Base-by-base conservation (phyloP, 2,113 vertebrate genomes). In the Sinocyclocheilus maitianheensis region DNA sequence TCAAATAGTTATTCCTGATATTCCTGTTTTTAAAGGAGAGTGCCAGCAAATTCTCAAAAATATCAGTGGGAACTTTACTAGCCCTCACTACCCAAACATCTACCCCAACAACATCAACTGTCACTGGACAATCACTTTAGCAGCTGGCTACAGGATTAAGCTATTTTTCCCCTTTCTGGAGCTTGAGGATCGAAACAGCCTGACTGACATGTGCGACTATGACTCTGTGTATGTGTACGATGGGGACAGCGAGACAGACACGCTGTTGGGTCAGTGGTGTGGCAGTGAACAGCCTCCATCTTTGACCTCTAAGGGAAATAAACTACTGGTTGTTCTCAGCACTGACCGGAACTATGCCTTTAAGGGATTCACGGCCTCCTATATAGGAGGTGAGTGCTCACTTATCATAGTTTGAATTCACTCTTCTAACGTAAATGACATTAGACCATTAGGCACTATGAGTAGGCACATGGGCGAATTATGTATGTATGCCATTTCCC, bases 91-190 rank as follows among this genome's bases (percentile, higher is more conserved):
- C 87, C 97, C 98, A 77, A 91, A 69, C 89, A 95, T 96, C 94
- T 99, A 99, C 92, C 98, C 98, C 86, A 99, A 99, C 94, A 98
- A 99, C 91, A 96, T 99, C 90, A 97, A 96, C 79, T 99, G 98
- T 92, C 98, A 98, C 88, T 98, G 97, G 97, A 96, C 93, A 86
- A 92, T 98, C 87, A 93, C 89, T 37, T 90, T 97, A 5, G 93
- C 94, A 0, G 88, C 34, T 0, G 96, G 96, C 22, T 99, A 98
- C 90, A 94, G 95, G 20, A 65, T 98, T 91, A 98, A 96, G 86
- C 90, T 99, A 60, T 97, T 95, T 89, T 97, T 99, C 92, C 94
- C 95, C 7, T 88, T 96, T 84, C 91, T 99, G 94, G 97, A 97
- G 48, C 90, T 99, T 87, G 98, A 99, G 85, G 97, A 94, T 20